Base-by-base conservation (phyloP, 2,797 vertebrate species). In the Hemitrygon akajei region DNA sequence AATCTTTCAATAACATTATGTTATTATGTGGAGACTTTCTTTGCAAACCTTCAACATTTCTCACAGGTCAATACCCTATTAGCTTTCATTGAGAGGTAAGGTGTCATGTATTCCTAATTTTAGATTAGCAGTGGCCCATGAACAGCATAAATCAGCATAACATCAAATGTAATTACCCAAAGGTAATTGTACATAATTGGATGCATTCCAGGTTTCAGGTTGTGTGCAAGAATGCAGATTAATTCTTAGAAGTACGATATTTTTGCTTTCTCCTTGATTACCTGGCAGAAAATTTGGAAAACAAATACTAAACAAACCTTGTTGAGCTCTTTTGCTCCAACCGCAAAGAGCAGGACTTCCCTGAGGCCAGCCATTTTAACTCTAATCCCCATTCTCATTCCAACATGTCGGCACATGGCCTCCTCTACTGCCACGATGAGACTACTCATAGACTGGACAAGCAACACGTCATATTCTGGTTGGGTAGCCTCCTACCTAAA, bases 181-280 rank as follows among this genome's bases (percentile, higher is more conserved):
- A 93, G 40, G 47, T 75, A 93, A 93, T 93, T 12, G 30, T 47
- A 93, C 40, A 75, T 76, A 93, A 93, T 93, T 93, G 71, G 91
- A 93, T 47, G 37, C 40, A n/a, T 56, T 76, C 69, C 91, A 93
- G 71, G 18, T 56, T 93, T 93, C 91, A 76, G 91, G 25, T 18
- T 76, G 91, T 92, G 91, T 56, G 71, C 71, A 93, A 76, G 91
- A 93, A 93, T 58, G 56, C 22, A 76, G 40, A 76, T 93, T 71
- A 93, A 93, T 71, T 58, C 47, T 93, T 93, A 76, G 27, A 76
- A 56, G 71, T 56, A 93, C 40, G 76, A 93, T 58, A 27, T 93
- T 76, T 76, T 93, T n/a, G 40, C 40, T 47, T 47, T 75, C 73
- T 93, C 27, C 40, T 27, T 93, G 76, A 93, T 93, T 76, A 40